Conservation (phyloP, 2,113 vertebrate species). For the Panthera tigris region DNA sequence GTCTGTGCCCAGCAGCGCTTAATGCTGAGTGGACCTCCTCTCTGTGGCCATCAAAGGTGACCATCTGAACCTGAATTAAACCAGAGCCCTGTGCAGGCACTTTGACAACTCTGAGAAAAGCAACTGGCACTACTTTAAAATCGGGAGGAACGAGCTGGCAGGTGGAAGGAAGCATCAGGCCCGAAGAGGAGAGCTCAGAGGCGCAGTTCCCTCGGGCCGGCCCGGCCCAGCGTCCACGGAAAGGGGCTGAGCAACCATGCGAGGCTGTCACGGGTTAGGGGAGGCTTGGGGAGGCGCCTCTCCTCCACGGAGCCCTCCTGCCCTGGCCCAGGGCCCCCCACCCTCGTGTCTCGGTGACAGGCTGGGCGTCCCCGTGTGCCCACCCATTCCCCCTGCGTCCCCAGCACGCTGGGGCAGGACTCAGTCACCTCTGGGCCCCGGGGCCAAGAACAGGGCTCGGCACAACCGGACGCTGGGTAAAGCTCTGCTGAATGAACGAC, state of each 20-base stretch:
- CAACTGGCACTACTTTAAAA: background rate
- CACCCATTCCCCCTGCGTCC: background rate
- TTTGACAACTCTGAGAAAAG: background rate
- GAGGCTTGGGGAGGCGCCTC: too few species aligned
- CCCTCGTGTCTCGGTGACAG: too few species aligned
- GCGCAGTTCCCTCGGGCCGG: too few species aligned
- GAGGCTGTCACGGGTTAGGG: background rate
- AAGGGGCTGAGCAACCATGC: too few species aligned
- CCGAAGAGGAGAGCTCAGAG: background rate
- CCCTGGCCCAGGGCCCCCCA: background rate
- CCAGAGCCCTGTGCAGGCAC: background rate
- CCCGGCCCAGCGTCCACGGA: background rate
- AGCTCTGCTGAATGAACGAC: background rate
- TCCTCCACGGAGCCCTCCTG: background rate
- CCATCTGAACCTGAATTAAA: too few species aligned
- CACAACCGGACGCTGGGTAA: background rate
- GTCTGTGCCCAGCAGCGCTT: background rate
- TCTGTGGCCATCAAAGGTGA: background rate
- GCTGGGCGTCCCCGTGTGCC: accelerated
- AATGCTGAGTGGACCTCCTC: too few species aligned
- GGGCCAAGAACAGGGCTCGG: background rate
- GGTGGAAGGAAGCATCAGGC: background rate
- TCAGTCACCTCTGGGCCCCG: background rate
- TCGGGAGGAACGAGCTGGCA: too few species aligned
- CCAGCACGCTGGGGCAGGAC: background rate